phyloP scores from a whole-genome alignment of 2,888 invertebrate genomes.

The Patella ulyssiponensis region DNA sequence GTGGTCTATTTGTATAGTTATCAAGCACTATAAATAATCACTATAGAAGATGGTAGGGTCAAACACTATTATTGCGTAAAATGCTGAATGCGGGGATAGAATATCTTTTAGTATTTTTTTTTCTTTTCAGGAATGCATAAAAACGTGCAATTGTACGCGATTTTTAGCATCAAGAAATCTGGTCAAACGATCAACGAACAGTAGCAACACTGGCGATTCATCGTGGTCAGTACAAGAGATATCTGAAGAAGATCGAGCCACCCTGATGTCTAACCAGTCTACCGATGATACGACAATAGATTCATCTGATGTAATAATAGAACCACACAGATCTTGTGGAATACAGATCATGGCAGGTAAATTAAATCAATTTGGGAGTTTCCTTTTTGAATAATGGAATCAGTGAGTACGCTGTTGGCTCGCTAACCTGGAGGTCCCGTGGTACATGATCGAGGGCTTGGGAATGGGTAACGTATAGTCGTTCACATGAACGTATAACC shows the following conservation, averaged over 20 bases:
- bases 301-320: background rate
- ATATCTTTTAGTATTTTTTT: background rate
- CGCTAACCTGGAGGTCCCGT: too few relatives aligned
- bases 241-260: conserved; percentile 13
- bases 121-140: conserved; percentile 16
- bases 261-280: background rate
- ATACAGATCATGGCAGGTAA: conserved; percentile 42
- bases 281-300: background rate
- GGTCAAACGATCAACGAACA: conserved; percentile 18
- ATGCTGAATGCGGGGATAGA: too few relatives aligned
- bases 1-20: too few relatives aligned
- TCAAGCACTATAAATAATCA: too few relatives aligned
- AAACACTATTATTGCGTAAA: too few relatives aligned
- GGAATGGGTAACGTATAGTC: too few relatives aligned
- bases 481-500: too few relatives aligned
- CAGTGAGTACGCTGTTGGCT: too few relatives aligned
- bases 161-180: conserved; percentile 13
- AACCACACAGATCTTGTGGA: conserved; percentile 39
- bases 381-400: too few relatives aligned
- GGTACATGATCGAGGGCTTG: too few relatives aligned
- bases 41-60: too few relatives aligned
- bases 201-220: background rate
- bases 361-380: background rate
- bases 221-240: background rate
- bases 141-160: conserved; percentile 35